A percentile compares a stretch with the other conserved stretches of the same genome.
Evolutionary conservation across 1,140 invertebrate genomes (phyloP).

Genomic region (Myzus persicae): DNA sequence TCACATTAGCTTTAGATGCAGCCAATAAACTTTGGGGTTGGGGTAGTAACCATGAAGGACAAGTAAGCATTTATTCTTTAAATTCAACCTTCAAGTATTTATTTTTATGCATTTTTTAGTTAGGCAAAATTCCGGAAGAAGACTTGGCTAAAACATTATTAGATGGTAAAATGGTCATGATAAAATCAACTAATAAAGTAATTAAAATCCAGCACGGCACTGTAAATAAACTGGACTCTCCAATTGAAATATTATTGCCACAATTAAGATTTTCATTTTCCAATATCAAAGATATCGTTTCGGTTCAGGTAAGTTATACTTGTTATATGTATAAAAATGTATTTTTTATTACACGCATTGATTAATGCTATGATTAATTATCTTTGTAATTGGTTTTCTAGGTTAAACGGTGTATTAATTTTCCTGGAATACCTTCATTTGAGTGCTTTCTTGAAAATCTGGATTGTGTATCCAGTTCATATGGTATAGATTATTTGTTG

Average conservation of each 20-base stretch:
- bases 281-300: slow-evolving; percentile 51
- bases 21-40: slow-evolving; percentile 70
- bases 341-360: too few relatives aligned
- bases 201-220: slow-evolving; percentile 66
- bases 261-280: slow-evolving; percentile 61
- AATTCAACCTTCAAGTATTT: background rate
- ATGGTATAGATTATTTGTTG: slow-evolving; percentile 47
- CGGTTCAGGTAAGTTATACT: slow-evolving; percentile 26
- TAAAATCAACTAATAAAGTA: slow-evolving; percentile 67
- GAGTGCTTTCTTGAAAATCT: slow-evolving; percentile 51
- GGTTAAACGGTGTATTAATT: slow-evolving; percentile 15
- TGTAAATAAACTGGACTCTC: slow-evolving; percentile 65
- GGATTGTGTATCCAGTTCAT: background rate
- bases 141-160: slow-evolving; percentile 62
- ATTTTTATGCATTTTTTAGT: slow-evolving; percentile 60
- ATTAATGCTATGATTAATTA: background rate
- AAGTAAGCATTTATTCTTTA: slow-evolving; percentile 64
- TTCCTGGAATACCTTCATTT: slow-evolving; percentile 28
- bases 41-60: slow-evolving; percentile 72
- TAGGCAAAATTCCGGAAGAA: slow-evolving; percentile 65
- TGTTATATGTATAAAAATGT: background rate
- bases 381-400: background rate
- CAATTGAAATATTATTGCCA: slow-evolving; percentile 67
- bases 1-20: slow-evolving; percentile 73
- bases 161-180: slow-evolving; percentile 66